phyloP scores from a whole-genome alignment of 92 coral and sea anemone species.

The Paramuricea clavata region DNA sequence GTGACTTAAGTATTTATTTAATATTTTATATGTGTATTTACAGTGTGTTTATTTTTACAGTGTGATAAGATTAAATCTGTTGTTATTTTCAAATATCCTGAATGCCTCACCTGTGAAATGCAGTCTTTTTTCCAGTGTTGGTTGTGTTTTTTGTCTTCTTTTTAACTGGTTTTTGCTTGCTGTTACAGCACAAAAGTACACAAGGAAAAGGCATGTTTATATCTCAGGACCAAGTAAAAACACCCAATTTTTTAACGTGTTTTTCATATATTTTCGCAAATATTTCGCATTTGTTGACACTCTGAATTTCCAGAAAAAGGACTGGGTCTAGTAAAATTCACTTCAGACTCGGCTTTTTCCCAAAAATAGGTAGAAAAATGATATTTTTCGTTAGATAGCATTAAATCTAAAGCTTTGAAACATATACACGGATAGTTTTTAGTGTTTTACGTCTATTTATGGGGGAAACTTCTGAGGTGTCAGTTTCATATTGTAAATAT shows the following conservation, averaged over 20 bases:
- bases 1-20: no score
- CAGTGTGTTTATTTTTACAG: background rate
- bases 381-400: background rate
- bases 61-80: background rate
- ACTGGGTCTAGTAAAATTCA: background rate
- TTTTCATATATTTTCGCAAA: background rate
- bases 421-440: background rate
- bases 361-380: background rate
- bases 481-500: background rate
- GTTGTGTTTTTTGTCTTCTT: background rate
- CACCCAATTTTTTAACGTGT: background rate
- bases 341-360: background rate
- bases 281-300: background rate
- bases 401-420: background rate
- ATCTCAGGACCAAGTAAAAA: background rate
- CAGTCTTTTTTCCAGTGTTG: background rate
- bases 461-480: background rate
- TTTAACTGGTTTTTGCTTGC: background rate
- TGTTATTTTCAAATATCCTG: background rate
- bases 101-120: conserved; percentile 10
- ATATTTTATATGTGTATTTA: background rate
- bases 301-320: background rate
- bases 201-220: background rate
- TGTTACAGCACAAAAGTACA: background rate
- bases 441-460: background rate